Evolutionary conservation across 2,113 vertebrate species (phyloP).

Genomic region (Ibidorhyncha struthersii): DNA sequence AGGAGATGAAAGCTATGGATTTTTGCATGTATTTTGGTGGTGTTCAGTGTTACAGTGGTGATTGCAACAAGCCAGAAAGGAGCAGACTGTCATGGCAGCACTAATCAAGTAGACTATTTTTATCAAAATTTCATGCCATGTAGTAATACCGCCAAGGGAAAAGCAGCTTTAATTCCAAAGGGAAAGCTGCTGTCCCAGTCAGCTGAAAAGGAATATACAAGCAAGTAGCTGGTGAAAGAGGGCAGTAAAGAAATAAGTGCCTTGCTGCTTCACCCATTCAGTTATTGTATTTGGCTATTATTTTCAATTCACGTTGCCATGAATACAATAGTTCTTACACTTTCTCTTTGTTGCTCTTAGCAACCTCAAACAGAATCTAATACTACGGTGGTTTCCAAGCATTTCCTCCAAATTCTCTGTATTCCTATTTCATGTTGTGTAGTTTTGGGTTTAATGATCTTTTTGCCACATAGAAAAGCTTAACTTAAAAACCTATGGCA

Average conservation of each 20-base stretch:
- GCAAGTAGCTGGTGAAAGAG: neutral
- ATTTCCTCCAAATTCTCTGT: neutral
- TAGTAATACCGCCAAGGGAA: neutral
- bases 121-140: neutral
- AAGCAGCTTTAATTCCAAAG: neutral
- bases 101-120: neutral
- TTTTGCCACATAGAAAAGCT: neutral
- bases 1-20: neutral
- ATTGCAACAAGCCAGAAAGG: neutral
- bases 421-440: neutral
- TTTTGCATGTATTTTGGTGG: neutral
- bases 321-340: neutral
- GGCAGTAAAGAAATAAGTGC: neutral
- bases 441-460: neutral
- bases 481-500: neutral
- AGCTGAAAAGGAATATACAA: neutral
- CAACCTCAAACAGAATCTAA: neutral
- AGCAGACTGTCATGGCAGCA: neutral
- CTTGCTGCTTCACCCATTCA: neutral
- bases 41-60: neutral
- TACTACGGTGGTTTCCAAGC: neutral
- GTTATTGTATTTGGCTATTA: neutral
- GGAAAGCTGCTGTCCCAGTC: neutral
- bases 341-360: neutral
- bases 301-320: neutral